Percentiles rank a stretch among this genome's conserved stretches.
Conservation (phyloP, 2,797 vertebrate species). For the Crypturellus tataupa region DNA sequence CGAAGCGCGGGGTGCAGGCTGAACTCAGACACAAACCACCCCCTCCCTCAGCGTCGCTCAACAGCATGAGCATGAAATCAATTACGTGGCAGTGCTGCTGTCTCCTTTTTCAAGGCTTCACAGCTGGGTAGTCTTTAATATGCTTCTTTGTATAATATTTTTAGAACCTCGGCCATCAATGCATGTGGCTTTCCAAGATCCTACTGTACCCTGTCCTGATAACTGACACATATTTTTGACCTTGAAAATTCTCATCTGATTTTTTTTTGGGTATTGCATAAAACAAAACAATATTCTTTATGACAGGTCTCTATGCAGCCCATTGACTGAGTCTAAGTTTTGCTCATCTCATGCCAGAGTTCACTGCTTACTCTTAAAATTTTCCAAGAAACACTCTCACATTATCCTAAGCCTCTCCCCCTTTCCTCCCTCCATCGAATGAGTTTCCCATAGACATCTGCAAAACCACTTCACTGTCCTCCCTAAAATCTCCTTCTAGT, state of each 20-base stretch:
- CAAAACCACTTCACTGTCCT: conserved; percentile 33
- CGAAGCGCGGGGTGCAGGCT: not conserved
- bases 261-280: not conserved
- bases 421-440: not conserved
- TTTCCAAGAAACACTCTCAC: not conserved
- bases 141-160: not conserved
- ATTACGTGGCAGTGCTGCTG: not conserved
- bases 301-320: not conserved
- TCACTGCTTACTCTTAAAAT: not conserved
- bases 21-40: not conserved
- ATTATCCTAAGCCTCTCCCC: not conserved
- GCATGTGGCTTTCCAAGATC: not conserved
- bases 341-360: not conserved
- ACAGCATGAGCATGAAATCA: not conserved
- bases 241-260: not conserved
- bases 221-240: not conserved
- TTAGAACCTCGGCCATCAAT: not conserved
- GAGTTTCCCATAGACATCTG: conserved; percentile 51
- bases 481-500: conserved; percentile 17
- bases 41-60: not conserved
- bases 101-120: not conserved
- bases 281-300: not conserved
- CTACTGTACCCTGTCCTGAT: not conserved
- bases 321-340: not conserved
- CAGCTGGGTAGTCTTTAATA: not conserved